phyloP scores from a whole-genome alignment of 1,140 invertebrate species.

The Bombus waltoni region DNA sequence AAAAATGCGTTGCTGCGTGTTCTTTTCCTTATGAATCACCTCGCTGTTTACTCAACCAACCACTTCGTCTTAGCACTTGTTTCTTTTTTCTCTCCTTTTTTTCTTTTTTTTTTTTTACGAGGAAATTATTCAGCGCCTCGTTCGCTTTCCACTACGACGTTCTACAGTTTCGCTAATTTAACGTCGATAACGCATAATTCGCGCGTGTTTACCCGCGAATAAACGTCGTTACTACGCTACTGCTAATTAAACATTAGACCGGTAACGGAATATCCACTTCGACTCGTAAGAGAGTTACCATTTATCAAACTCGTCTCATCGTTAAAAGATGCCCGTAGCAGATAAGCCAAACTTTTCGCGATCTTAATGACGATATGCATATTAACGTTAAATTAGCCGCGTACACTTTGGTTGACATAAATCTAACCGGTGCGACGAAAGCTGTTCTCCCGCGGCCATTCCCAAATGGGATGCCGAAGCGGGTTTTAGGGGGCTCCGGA shows the following conservation, averaged over 20 bases:
- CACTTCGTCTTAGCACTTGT: not conserved
- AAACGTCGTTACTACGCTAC: not conserved
- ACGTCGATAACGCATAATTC: not conserved
- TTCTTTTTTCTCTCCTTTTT: not conserved
- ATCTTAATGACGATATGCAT: constrained; percentile 20
- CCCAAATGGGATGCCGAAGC: constrained; percentile 63
- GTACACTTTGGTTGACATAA: constrained; percentile 44
- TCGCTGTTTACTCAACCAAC: not conserved
- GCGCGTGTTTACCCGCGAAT: not conserved
- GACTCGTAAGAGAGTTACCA: not conserved
- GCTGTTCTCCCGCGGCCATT: constrained; percentile 20
- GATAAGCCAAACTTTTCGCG: not conserved
- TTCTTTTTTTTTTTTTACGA: not conserved
- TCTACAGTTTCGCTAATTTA: not conserved
- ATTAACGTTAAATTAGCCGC: constrained; percentile 49
- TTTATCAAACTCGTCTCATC: not conserved
- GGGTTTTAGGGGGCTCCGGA: constrained; percentile 18
- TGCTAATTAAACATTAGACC: not conserved
- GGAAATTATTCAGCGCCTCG: not conserved
- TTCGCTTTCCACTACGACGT: not conserved
- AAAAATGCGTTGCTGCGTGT: not conserved
- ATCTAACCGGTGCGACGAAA: constrained; percentile 66
- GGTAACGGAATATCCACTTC: not conserved
- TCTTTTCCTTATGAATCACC: not conserved
- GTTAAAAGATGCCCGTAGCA: not conserved